Evolutionary conservation across 2,113 vertebrate species (phyloP).

Genomic region (Heterotis niloticus): DNA sequence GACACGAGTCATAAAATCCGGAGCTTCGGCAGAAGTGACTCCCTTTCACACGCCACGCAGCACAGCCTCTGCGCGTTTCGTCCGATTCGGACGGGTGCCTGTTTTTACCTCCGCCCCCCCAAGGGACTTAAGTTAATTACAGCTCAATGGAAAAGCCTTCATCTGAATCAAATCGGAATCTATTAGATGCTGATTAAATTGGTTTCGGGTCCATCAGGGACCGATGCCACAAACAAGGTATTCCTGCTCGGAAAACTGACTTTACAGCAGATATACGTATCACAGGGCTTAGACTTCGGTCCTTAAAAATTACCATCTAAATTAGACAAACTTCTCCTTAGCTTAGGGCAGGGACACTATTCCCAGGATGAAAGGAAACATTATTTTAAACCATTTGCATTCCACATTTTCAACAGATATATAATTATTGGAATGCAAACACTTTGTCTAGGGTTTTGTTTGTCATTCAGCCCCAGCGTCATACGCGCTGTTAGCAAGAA

Average conservation of each 20-base stretch:
- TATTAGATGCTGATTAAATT: constrained; percentile 73
- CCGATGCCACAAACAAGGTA: constrained; percentile 44
- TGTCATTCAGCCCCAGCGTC: constrained; percentile 37
- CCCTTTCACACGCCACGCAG: neutral
- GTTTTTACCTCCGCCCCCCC: constrained; percentile 55
- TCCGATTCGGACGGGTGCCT: constrained; percentile 54
- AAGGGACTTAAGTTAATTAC: constrained; percentile 64
- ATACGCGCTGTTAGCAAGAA: constrained; percentile 21
- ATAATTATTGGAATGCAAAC: constrained; percentile 44
- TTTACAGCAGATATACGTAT: constrained; percentile 18
- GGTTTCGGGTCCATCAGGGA: constrained; percentile 56
- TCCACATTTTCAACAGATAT: constrained; percentile 22
- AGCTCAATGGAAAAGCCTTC: constrained; percentile 65
- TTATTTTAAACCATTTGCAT: neutral
- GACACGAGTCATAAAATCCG: neutral
- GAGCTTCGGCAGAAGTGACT: neutral
- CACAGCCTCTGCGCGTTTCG: constrained; percentile 29
- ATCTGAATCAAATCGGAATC: constrained; percentile 69
- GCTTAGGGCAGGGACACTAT: neutral
- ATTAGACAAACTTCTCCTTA: constrained; percentile 13
- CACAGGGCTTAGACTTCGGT: constrained; percentile 16
- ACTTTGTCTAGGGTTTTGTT: constrained; percentile 34
- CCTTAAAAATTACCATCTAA: constrained; percentile 30
- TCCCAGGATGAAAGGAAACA: neutral
- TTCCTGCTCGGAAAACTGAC: constrained; percentile 31